Base-by-base conservation (phyloP, 2,797 vertebrate species). In the Pogonophryne albipinna region DNA sequence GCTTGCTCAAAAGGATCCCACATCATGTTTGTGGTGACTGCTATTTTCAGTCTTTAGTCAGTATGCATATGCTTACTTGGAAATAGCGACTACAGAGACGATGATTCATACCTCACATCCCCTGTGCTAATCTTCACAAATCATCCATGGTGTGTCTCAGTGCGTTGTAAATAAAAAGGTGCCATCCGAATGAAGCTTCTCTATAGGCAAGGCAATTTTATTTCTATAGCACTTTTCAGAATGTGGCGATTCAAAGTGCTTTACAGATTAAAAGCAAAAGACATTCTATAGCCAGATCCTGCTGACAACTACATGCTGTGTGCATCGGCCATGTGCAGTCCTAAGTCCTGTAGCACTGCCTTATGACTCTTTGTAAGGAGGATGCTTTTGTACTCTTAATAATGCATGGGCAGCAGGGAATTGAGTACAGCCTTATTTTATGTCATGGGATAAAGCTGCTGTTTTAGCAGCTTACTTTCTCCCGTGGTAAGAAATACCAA, bases 291-390 rank as follows among this genome's bases (percentile, higher is more conserved):
- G 85, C 79, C 20, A 38, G 66, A 84, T 85, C 80, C 69, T 72
- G 71, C 84, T 87, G 87, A 85, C 85, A 80, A 65, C 79, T 77
- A 79, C 89, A 79, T 53, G 82, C 84, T 71, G 83, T 70, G 84
- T 66, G 68, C 59, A 41, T 86, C 12, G 51, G 76, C 78, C 82
- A 74, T 87, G 84, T 79, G 85, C 75, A 76, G 81, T 84, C 89
- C 87, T 81, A 92, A 89, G 91, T 92, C 86, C 88, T 88, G 79
- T 71, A 85, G 87, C 80, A 71, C 74, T 85, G 91, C 87, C 90
- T 93, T 94, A 93, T 93, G 92, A 94, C 94, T 93, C 91, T 89
- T 87, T 89, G 85, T 83, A 91, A 93, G 91, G 91, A 89, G 85
- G 89, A 94, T 86, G 88, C 84, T 90, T 92, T 92, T 93, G 89